phyloP scores from a whole-genome alignment of 2,113 vertebrate species.

The Trachemys scripta region DNA sequence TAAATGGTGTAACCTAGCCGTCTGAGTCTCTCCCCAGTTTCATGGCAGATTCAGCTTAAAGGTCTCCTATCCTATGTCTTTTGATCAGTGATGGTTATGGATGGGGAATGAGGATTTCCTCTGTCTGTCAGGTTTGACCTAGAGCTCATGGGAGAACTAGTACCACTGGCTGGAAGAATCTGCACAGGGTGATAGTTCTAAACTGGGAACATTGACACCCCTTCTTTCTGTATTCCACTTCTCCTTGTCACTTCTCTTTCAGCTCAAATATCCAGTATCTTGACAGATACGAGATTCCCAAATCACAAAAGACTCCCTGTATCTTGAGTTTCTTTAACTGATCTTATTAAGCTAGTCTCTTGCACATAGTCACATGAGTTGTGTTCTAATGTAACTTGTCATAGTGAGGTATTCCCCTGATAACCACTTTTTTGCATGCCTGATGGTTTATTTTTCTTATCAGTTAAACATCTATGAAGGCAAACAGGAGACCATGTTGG shows the following conservation, averaged over 20 bases:
- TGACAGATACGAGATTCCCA: conserved; percentile 36
- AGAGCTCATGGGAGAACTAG: not conserved
- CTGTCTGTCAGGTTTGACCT: not conserved
- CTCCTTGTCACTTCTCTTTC: conserved; percentile 31
- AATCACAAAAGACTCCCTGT: conserved; percentile 23
- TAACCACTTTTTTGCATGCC: not conserved
- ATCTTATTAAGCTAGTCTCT: conserved; percentile 51
- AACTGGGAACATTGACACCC: not conserved
- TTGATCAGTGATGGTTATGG: not conserved
- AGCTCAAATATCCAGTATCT: conserved; percentile 27
- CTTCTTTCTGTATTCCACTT: not conserved
- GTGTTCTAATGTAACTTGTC: conserved; percentile 23
- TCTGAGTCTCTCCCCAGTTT: not conserved
- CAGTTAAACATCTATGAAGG: not conserved
- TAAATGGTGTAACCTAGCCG: not conserved
- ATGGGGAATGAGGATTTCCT: conserved; percentile 7
- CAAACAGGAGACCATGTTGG: not conserved
- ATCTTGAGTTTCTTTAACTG: conserved; percentile 57
- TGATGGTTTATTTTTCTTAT: not conserved
- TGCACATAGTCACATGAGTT: conserved; percentile 29
- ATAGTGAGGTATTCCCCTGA: conserved; percentile 24
- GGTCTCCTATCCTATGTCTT: not conserved
- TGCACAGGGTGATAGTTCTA: conserved; percentile 39
- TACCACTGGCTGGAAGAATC: conserved; percentile 1
- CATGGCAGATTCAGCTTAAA: not conserved